These are phyloP conservation scores for Eristalis intricaria DNA, from an alignment of 2,888 invertebrate genomes.

Conservation along the genomic window DNA sequence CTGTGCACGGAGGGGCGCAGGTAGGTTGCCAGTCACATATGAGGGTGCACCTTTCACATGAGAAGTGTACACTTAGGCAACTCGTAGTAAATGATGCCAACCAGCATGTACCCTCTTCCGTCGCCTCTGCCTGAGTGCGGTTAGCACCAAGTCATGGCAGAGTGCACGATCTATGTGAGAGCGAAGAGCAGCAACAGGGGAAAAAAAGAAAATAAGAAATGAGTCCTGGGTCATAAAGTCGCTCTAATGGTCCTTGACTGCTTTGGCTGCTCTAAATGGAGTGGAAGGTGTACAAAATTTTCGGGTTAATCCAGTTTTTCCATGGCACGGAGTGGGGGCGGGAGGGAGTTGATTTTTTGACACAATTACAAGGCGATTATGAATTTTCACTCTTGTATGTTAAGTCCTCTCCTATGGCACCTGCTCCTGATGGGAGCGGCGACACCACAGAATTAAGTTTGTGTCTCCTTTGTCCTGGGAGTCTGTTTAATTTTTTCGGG, in stretches of 20 bases:
- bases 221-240: conserved; percentile 10
- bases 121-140: not conserved
- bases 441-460: not conserved
- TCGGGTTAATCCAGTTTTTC: not conserved
- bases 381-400: not conserved
- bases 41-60: not conserved
- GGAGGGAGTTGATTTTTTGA: conserved; percentile 13
- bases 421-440: not conserved
- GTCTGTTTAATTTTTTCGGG: not conserved
- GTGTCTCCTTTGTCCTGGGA: not conserved
- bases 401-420: not conserved
- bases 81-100: not conserved
- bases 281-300: not conserved
- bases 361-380: conserved; percentile 33
- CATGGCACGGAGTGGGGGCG: not conserved
- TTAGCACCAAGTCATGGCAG: not conserved
- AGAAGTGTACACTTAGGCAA: not conserved
- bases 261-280: not conserved
- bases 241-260: conserved; percentile 19
- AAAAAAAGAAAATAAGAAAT: not conserved
- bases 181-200: too few relatives aligned
- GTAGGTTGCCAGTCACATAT: not conserved
- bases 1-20: not conserved
- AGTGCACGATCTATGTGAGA: not conserved
- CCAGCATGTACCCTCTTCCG: not conserved